Evolutionary conservation across 2,888 invertebrate genomes (phyloP).

Genomic region (Ophion obscuratus): DNA sequence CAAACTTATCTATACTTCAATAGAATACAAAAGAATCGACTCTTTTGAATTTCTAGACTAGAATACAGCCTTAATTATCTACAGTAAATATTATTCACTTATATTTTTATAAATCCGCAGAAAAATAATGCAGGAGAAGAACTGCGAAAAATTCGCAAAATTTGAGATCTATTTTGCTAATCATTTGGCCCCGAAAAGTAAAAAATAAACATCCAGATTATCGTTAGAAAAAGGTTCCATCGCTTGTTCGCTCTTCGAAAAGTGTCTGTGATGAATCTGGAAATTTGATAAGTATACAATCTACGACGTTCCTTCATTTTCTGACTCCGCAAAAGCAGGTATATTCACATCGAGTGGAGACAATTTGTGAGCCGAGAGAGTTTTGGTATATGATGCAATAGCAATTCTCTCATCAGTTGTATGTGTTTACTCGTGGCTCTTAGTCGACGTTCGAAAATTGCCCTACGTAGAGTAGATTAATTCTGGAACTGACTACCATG

Average conservation of each 20-base stretch:
- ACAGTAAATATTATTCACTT: too few species aligned
- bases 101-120: too few species aligned
- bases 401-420: slow-evolving; percentile 38
- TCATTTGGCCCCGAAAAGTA: too few species aligned
- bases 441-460: slow-evolving; percentile 20
- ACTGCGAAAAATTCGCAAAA: too few species aligned
- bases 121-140: too few species aligned
- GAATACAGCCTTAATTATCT: too few species aligned
- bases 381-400: neutral
- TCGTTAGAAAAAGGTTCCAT: too few species aligned
- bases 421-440: slow-evolving; percentile 34
- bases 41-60: too few species aligned
- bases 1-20: too few species aligned
- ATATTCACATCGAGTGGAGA: neutral
- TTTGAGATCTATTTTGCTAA: too few species aligned
- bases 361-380: neutral
- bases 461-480: slow-evolving; percentile 53
- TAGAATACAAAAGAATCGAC: too few species aligned
- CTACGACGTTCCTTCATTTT: neutral
- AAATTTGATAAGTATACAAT: neutral
- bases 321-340: neutral
- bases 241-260: neutral
- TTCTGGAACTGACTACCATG: slow-evolving; percentile 45
- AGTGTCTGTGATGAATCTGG: neutral
- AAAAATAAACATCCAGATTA: too few species aligned